Evolutionary conservation across 2,888 invertebrate genomes (phyloP), one percentile per base, ranked within the genome.

Genomic region (Drosophila neonasuta): DNA sequence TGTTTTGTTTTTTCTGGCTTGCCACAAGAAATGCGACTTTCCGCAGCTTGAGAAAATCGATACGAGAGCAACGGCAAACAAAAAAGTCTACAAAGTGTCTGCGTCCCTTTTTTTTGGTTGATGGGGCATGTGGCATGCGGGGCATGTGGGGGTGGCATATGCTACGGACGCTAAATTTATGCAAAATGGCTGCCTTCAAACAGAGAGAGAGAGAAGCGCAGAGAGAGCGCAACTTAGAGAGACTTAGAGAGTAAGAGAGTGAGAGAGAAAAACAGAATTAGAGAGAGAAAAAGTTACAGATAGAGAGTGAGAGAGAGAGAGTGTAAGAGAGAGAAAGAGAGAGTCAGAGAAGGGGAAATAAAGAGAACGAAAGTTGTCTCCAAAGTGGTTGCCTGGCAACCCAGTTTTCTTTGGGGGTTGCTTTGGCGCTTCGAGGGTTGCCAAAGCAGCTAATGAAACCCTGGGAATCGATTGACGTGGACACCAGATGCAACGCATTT

Each of bases 401-500:
- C 46, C 15, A 30, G 20, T 44, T 49, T 11, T 34, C n/a, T 36
- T 32, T 8, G 34, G 72, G 75, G 82, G 80, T 74, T 68, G 67
- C 68, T 68, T 74, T 63, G 62, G 71, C 66, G 68, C 70, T 52
- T 15, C 32, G 46, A 49, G 57, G 76, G 56, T 55, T 64, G 69
- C 46, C 55, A 66, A 50, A 41, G 61, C 55, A 63, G 55, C 54
- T 29, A 36, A 41, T 49, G 56, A 52, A 55, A 46, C 44, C 56
- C 58, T 86, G 86, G 72, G 84, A 87, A 86, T 80, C 79, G 74
- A 80, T 79, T 82, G 58, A 63, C 73, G 70, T 72, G 79, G 79
- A 75, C 88, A 88, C 87, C 88, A 88, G 88, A 88, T 88, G 88
- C 88, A 88, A 87, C 49, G 64, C 61, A 52, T 86, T 78, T 78